A percentile compares a stretch with the other conserved stretches of the same genome.
Conservation (phyloP, 1,140 invertebrate species). For the Drosophila bipectinata region DNA sequence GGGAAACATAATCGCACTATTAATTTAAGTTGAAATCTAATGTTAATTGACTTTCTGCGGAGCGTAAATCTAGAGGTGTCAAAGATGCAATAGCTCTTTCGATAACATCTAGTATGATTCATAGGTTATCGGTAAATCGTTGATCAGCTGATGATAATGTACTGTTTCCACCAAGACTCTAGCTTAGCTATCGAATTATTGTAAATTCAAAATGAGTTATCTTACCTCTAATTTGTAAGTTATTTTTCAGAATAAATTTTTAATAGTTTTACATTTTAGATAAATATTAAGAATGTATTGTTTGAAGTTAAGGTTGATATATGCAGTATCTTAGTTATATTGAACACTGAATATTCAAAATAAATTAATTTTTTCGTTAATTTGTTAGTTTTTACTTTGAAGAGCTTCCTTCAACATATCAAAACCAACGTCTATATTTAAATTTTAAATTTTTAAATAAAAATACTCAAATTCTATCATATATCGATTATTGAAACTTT, state of each 20-base stretch:
- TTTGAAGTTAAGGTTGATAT: too few species aligned
- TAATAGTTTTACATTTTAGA: too few species aligned
- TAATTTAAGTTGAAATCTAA: constrained; percentile 55
- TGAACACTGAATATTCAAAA: too few species aligned
- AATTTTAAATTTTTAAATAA: too few species aligned
- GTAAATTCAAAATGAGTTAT: too few species aligned
- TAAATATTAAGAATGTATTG: too few species aligned
- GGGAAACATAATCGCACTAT: constrained; percentile 26
- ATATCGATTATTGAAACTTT: not conserved
- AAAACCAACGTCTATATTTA: too few species aligned
- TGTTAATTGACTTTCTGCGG: constrained; percentile 59
- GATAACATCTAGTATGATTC: constrained; percentile 20
- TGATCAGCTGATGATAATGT: not conserved
- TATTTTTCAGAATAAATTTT: too few species aligned
- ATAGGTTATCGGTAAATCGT: constrained; percentile 13
- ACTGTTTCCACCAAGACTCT: not conserved
- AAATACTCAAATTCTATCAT: not conserved
- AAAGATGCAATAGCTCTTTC: constrained; percentile 17
- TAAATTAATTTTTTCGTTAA: too few species aligned
- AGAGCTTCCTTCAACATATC: too few species aligned
- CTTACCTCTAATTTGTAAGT: not conserved
- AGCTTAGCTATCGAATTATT: not conserved
- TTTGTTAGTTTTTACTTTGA: too few species aligned
- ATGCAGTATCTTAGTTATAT: too few species aligned
- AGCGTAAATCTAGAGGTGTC: constrained; percentile 38